Base-by-base conservation (phyloP, 2,113 vertebrate genomes). In the Rhinolophus ferrumequinum region DNA sequence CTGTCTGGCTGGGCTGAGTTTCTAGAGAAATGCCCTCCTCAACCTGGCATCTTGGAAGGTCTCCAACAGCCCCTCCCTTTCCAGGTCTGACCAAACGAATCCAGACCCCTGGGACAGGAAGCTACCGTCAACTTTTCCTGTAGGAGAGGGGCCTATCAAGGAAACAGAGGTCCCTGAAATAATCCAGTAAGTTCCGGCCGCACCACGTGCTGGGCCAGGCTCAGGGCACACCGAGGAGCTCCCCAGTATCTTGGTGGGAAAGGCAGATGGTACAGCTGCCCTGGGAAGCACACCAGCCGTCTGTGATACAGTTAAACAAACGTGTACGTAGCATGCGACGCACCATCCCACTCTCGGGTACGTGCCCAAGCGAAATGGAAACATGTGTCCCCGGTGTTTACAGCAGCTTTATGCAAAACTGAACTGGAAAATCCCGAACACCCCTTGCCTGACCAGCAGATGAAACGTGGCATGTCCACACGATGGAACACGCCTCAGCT, bases 311-410 rank as follows among this genome's bases (percentile, higher is more conserved):
- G 33, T 38, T 22, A 60, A 33, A 33, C 19, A 60, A 33, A 33
- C 19, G 5, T 1, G 38, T 16, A 15, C 58, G 22, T 21, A 1
- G 1, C 33, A 47, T 4, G 26, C 1, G n/a, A 6, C 9, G 44
- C 21, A 35, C 13, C 1, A 5, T 5, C 12, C 79, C 9, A 4
- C 69, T n/a, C 67, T 24, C 14, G 0, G 7, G 33, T 4, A 15
- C 9, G n/a, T 21, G 15, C 30, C 13, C 84, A 41, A 41, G 77
- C 26, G 18, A 62, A 14, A 62, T 15, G 12, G 14, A 82, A 58
- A 41, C 13, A 16, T 8, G 5, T 30, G 54, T 21, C 47, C 24
- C 24, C 60, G 4, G 38, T 4, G 35, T 60, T 30, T 52, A 47
- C 1, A 26, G 70, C 58, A 28, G 44, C 44, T 22, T 54, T 56